These are phyloP conservation scores for Protosalanx chinensis DNA, from an alignment of 2,797 vertebrate species.

Conservation along the genomic window DNA sequence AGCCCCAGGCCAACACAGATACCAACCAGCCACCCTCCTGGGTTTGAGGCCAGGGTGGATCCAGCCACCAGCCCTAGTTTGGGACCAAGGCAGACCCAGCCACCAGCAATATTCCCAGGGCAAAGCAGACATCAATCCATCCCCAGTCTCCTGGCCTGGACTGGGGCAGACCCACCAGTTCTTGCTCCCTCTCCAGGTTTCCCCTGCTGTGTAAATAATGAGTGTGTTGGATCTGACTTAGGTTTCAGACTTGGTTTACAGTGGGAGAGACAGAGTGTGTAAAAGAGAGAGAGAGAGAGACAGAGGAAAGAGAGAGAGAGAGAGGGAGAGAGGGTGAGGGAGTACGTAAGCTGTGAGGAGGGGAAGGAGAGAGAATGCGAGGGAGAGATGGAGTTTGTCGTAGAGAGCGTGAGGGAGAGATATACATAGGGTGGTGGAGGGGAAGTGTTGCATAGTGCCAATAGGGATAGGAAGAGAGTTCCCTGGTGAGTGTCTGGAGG, in stretches of 20 bases:
- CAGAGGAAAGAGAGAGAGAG: not conserved
- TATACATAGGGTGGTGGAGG: slow-evolving; percentile 43
- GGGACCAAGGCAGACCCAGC: slow-evolving; percentile 21
- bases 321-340: slow-evolving; percentile 1
- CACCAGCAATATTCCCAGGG: not conserved
- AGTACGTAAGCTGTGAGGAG: not conserved
- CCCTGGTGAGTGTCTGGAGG: slow-evolving; percentile 60
- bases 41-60: slow-evolving; percentile 16
- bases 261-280: not conserved
- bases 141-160: slow-evolving; percentile 42
- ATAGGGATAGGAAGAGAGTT: slow-evolving; percentile 69
- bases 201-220: slow-evolving; percentile 4
- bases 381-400: slow-evolving; percentile 3
- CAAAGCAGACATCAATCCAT: slow-evolving; percentile 54
- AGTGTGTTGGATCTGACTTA: not conserved
- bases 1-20: slow-evolving; percentile 10
- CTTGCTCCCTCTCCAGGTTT: slow-evolving; percentile 13
- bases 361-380: slow-evolving; percentile 27
- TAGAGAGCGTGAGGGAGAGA: slow-evolving; percentile 25
- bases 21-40: slow-evolving; percentile 25
- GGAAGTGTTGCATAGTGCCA: slow-evolving; percentile 59
- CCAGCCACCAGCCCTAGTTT: not conserved
- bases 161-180: not conserved
- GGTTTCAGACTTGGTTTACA: slow-evolving; percentile 1
- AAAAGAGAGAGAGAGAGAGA: not conserved